These are phyloP conservation scores for Norana najaformis DNA, from an alignment of 2,888 invertebrate species.

Conservation along the genomic window DNA sequence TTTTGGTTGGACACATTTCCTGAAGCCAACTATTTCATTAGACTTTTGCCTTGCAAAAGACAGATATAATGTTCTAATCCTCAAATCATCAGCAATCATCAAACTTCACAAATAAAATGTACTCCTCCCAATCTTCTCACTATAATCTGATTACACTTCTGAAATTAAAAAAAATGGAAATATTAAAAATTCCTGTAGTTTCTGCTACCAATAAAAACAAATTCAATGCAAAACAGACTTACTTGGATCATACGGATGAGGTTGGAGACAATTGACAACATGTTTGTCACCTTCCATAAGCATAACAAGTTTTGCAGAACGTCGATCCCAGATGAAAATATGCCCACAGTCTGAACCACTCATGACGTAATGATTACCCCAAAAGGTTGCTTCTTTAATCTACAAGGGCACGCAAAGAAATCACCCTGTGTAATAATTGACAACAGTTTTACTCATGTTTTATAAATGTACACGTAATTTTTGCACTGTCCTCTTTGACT, in stretches of 20 bases:
- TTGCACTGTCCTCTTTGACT: neutral
- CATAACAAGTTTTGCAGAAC: constrained; percentile 74
- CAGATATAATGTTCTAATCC: neutral
- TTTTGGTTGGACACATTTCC: neutral
- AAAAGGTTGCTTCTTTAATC: constrained; percentile 85
- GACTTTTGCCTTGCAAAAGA: neutral
- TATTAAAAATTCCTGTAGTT: neutral
- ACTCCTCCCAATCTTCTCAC: neutral
- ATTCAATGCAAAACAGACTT: constrained; percentile 27
- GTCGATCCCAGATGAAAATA: constrained; percentile 79
- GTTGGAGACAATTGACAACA: constrained; percentile 80
- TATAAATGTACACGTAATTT: too few relatives aligned
- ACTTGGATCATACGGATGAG: constrained; percentile 73
- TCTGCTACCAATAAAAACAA: neutral
- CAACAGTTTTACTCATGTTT: neutral
- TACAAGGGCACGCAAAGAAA: constrained; percentile 52
- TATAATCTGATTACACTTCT: neutral
- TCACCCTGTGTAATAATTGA: neutral
- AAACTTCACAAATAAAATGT: neutral
- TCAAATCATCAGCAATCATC: neutral
- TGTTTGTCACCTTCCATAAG: constrained; percentile 79
- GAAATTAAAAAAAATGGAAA: neutral
- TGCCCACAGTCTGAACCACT: constrained; percentile 89
- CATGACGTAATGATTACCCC: constrained; percentile 80
- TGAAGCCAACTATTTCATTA: neutral